Percentiles rank a stretch among this genome's conserved stretches.
Evolutionary conservation across 2,888 invertebrate genomes (phyloP).

Genomic region (Phorcus lineatus): DNA sequence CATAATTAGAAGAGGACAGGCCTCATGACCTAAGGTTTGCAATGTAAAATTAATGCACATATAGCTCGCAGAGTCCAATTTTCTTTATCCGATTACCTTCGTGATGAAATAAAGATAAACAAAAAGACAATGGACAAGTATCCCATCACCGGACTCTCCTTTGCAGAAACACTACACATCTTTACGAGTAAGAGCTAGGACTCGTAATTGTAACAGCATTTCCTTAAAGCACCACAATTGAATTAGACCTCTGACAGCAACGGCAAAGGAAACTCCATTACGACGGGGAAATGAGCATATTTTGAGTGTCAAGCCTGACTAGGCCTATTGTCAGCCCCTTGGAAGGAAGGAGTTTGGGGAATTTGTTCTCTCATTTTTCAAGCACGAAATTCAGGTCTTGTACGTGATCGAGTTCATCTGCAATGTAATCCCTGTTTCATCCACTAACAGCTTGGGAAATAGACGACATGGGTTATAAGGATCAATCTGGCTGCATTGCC

Average conservation of each 20-base stretch:
- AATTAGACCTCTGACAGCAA: constrained; percentile 3
- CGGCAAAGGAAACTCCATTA: constrained; percentile 10
- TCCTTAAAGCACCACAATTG: not conserved
- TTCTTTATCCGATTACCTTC: not conserved
- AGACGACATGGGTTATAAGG: not conserved
- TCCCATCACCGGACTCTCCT: not conserved
- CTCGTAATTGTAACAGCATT: not conserved
- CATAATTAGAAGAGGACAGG: not conserved
- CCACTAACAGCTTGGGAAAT: not conserved
- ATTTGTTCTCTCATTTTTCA: not conserved
- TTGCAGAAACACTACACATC: not conserved
- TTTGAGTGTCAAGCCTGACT: not conserved
- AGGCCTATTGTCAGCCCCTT: not conserved
- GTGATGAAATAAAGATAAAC: not conserved
- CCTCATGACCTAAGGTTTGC: not conserved
- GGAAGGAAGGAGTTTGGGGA: not conserved
- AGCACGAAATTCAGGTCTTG: not conserved
- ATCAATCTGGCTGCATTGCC: not conserved
- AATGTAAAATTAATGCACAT: not conserved
- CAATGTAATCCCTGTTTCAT: not conserved
- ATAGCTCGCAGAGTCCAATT: not conserved
- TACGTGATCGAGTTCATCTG: not conserved
- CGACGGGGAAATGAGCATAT: not conserved
- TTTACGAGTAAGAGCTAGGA: no score
- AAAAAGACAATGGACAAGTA: not conserved